A percentile compares a stretch with the other conserved stretches of the same genome.
These are phyloP conservation scores for Sinohyriopsis cumingii DNA, from an alignment of 2,888 invertebrate species.

Conservation along the genomic window DNA sequence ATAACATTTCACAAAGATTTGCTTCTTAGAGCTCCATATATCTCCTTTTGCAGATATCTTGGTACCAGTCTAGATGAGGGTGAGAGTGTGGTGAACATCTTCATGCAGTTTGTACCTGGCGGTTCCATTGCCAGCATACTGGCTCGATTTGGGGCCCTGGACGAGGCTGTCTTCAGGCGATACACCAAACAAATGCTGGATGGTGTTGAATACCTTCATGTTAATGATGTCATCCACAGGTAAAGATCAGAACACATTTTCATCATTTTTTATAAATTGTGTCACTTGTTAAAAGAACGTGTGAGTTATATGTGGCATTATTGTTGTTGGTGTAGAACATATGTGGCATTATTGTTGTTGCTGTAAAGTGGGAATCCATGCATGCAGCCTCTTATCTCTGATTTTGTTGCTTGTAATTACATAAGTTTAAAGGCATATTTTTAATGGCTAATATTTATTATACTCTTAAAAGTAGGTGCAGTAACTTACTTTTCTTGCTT, in stretches of 20 bases:
- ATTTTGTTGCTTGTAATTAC: too few relatives aligned
- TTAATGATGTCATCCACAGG: conserved; percentile 72
- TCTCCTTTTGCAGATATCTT: conserved; percentile 62
- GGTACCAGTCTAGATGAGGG: conserved; percentile 71
- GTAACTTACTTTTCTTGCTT: too few relatives aligned
- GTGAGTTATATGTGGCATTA: neutral
- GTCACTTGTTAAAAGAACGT: neutral
- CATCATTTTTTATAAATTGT: neutral
- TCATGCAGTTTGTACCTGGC: conserved; percentile 73
- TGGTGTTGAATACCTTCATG: conserved; percentile 71
- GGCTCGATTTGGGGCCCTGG: conserved; percentile 70
- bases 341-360: neutral
- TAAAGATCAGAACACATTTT: conserved; percentile 18
- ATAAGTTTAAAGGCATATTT: too few relatives aligned
- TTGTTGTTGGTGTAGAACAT: neutral
- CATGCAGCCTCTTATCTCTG: too few relatives aligned
- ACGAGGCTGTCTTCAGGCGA: conserved; percentile 69
- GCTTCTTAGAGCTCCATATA: neutral
- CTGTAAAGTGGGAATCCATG: too few relatives aligned
- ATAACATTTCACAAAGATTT: too few relatives aligned
- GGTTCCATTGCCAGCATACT: conserved; percentile 71
- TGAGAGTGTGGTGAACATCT: conserved; percentile 68
- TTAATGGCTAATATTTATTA: too few relatives aligned
- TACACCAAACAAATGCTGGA: conserved; percentile 72
- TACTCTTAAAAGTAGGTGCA: too few relatives aligned